A percentile compares a stretch with the other conserved stretches of the same genome.
These are phyloP conservation scores for Synanthedon vespiformis DNA, from an alignment of 2,888 invertebrate species.

Conservation along the genomic window DNA sequence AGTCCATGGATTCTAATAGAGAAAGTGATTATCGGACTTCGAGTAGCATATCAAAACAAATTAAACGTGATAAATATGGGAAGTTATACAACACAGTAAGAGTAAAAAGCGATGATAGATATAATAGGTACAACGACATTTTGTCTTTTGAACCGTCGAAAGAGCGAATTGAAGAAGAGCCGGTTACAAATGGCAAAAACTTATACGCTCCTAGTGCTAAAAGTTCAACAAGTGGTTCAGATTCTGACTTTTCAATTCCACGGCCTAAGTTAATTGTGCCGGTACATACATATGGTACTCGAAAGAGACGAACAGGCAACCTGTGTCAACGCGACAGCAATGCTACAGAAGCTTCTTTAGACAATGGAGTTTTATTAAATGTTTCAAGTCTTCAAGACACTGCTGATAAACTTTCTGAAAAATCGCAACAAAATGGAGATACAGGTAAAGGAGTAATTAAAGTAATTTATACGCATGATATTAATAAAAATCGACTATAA, in stretches of 20 bases:
- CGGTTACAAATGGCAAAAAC: constrained; percentile 35
- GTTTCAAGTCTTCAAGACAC: constrained; percentile 40
- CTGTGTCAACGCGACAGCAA: constrained; percentile 64
- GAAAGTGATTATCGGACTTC: constrained; percentile 65
- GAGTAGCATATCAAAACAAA: constrained; percentile 51
- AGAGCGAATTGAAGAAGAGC: constrained; percentile 45
- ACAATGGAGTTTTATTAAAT: constrained; percentile 55
- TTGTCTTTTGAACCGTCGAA: constrained; percentile 39
- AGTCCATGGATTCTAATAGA: constrained; percentile 41
- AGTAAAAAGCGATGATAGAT: constrained; percentile 65
- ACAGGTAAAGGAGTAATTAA: constrained; percentile 33
- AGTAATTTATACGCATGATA: no score
- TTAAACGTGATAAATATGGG: constrained; percentile 58
- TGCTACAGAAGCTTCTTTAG: constrained; percentile 52
- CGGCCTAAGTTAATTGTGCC: constrained; percentile 89
- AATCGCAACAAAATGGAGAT: constrained; percentile 30
- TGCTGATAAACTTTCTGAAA: constrained; percentile 25
- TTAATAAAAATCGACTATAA: no score
- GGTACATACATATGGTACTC: constrained; percentile 86
- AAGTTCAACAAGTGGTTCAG: constrained; percentile 67
- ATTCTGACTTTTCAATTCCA: constrained; percentile 84
- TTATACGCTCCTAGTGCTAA: constrained; percentile 53
- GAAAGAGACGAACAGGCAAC: constrained; percentile 85
- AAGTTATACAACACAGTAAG: constrained; percentile 63
- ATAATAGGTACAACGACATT: constrained; percentile 58